phyloP scores from a whole-genome alignment of 2,888 invertebrate genomes.

The Pyrochroa serraticornis region DNA sequence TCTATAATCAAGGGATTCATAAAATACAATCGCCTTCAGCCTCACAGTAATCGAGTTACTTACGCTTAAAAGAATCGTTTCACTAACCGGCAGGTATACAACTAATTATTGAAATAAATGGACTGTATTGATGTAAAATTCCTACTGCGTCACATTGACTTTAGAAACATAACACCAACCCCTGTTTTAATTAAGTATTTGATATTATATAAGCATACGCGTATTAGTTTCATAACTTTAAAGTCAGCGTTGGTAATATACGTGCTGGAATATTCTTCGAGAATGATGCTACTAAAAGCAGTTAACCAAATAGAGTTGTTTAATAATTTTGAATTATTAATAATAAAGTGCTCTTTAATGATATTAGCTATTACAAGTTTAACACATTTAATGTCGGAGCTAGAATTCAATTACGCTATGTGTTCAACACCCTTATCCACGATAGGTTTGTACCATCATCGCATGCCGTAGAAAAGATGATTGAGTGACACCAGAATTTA shows the following conservation, averaged over 20 bases:
- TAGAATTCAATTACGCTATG: conserved; percentile 1
- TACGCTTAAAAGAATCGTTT: too few relatives aligned
- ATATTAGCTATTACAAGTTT: conserved; percentile 4
- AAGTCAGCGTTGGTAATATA: not conserved
- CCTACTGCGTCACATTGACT: not conserved
- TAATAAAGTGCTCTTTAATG: conserved; percentile 4
- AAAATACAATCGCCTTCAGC: too few relatives aligned
- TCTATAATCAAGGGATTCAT: not conserved
- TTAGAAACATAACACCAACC: not conserved
- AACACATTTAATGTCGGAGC: conserved; percentile 2
- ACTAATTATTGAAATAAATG: too few relatives aligned
- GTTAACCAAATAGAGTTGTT: conserved; percentile 2
- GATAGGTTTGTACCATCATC: too few relatives aligned
- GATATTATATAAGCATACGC: not conserved
- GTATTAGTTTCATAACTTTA: not conserved
- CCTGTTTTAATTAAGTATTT: not conserved
- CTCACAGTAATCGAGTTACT: too few relatives aligned
- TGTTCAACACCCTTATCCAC: too few relatives aligned
- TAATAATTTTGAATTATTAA: conserved; percentile 12
- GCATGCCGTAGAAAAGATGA: too few relatives aligned
- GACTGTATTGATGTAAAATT: not conserved
- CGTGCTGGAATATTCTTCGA: not conserved
- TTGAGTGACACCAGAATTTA: too few relatives aligned
- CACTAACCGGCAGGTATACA: too few relatives aligned
- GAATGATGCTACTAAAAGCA: not conserved